Percentiles rank a stretch among this genome's conserved stretches.
Evolutionary conservation across 2,797 vertebrate genomes (phyloP).

Genomic region (Chiroxiphia lanceolata): DNA sequence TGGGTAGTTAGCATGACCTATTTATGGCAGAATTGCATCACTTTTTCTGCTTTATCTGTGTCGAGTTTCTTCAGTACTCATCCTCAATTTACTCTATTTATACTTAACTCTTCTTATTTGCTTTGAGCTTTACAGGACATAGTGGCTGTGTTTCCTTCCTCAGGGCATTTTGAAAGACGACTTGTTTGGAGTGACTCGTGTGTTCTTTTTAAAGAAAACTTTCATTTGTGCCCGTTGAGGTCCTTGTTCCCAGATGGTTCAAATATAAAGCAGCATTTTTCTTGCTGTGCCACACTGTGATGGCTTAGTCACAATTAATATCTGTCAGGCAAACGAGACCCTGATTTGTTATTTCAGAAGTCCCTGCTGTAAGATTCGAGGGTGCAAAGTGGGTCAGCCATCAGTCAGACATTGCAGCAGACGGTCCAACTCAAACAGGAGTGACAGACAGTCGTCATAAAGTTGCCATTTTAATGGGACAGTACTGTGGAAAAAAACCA

Average conservation of each 20-base stretch:
- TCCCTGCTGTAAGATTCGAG: background rate
- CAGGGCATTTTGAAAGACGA: background rate
- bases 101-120: background rate
- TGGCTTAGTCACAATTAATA: background rate
- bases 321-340: background rate
- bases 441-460: background rate
- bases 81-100: background rate
- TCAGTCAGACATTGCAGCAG: background rate
- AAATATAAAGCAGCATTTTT: slow-evolving; percentile 8
- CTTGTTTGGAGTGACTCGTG: background rate
- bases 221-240: background rate
- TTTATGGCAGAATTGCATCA: background rate
- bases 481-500: background rate
- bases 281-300: background rate
- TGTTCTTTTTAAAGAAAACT: background rate
- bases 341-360: background rate
- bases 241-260: slow-evolving; percentile 11
- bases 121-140: background rate
- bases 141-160: background rate
- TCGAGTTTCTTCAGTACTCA: background rate
- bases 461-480: background rate
- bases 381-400: background rate
- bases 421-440: background rate
- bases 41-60: background rate
- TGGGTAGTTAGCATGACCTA: background rate